Base-by-base conservation (phyloP, 2,113 vertebrate species). In the Megaptera novaeangliae region DNA sequence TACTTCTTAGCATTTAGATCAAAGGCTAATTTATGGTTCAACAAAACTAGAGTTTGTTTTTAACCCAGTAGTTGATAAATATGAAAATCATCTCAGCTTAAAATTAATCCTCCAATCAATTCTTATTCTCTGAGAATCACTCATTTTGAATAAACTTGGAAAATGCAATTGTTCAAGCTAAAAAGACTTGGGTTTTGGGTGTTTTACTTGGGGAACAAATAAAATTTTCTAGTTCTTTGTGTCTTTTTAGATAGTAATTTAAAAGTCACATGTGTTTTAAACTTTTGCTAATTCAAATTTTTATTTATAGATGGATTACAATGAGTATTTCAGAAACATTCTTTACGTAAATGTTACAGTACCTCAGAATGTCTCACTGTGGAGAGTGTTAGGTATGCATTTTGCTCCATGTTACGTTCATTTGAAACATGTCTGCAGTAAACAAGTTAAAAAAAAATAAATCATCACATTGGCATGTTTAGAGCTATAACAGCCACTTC, bases 401-500 rank as follows among this genome's bases (percentile, higher is more conserved):
- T 95, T 96, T 94, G 36, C 9, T 88, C 17, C 18, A 46, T 93
- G 36, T 77, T 96, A 20, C 66, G 52, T 94, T 96, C 66, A 64
- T 91, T 80, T 90, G 71, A 95, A 84, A 39, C 64, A 78, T 55
- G 83, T 72, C 41, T 94, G n/a, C 34, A 59, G 36, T 84, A 88
- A 95, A 90, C 25, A 85, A 61, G 44, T 93, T 57, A 88, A 74
- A 88, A 64, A 57, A 21, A 85, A 87, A 92, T 44, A 63, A 96
- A 77, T 69, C 10, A 68, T 78, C 52, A 59, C 44, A 36, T 44
- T 57, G 41, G 72, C 88, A 88, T 94, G 96, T 92, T 96, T 81
- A 95, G 91, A 98, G 74, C 96, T 88, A 85, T 98, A 97, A 95
- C 85, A 98, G 95, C 97, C 96, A 94, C 95, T 98, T 98, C 88